Conservation (phyloP, 2,797 vertebrate species). For the Bryconaethiops microstoma region DNA sequence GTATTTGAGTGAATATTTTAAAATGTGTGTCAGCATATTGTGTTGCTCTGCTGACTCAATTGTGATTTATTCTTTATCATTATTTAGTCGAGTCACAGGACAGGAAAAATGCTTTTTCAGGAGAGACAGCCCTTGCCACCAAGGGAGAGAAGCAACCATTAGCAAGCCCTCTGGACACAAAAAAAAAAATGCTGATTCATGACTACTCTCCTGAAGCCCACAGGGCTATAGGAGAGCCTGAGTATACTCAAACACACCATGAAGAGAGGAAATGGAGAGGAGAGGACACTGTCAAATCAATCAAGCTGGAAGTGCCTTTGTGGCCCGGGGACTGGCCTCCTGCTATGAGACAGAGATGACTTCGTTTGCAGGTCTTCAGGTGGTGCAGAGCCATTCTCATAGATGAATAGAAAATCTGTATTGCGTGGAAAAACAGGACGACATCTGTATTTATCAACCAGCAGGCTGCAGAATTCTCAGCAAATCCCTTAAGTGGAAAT, state of each 20-base stretch:
- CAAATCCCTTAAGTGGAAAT: slow-evolving; percentile 3
- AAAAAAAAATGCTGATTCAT: slow-evolving; percentile 77
- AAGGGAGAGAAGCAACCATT: slow-evolving; percentile 44
- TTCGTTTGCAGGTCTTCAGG: slow-evolving; percentile 43
- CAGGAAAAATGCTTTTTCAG: slow-evolving; percentile 75
- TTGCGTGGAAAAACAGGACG: slow-evolving; percentile 14
- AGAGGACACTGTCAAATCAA: slow-evolving; percentile 55
- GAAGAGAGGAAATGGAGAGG: slow-evolving; percentile 61
- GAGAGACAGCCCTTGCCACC: slow-evolving; percentile 71
- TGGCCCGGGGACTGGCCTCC: slow-evolving; percentile 58
- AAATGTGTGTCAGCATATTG: neutral
- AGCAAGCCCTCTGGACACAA: slow-evolving; percentile 59
- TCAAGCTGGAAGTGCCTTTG: slow-evolving; percentile 57
- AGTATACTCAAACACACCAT: slow-evolving; percentile 64
- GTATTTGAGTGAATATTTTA: neutral
- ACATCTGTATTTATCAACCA: slow-evolving; percentile 36
- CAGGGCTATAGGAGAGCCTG: slow-evolving; percentile 55
- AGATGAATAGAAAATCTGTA: neutral
- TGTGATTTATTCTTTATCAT: neutral
- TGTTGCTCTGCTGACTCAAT: neutral
- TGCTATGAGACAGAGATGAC: slow-evolving; percentile 54
- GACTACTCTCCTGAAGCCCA: slow-evolving; percentile 64
- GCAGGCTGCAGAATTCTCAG: slow-evolving; percentile 1
- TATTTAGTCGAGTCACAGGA: slow-evolving; percentile 1
- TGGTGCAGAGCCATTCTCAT: slow-evolving; percentile 14